Conservation (phyloP, 2,797 vertebrate species). For the Rallus crepitans region DNA sequence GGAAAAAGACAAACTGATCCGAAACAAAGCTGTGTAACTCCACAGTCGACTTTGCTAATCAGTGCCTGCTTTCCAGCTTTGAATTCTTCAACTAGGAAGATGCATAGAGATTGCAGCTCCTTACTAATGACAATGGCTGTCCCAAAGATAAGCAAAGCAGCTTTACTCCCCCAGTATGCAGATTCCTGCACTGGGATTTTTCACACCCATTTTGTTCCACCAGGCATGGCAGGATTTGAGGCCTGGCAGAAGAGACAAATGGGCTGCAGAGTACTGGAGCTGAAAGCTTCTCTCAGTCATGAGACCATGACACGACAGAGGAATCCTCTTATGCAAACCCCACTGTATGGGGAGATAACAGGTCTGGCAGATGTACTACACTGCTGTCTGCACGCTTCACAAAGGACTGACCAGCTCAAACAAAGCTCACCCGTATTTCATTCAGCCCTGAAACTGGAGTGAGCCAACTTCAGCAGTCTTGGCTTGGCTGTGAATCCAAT, state of each 20-base stretch:
- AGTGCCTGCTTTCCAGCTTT: neutral
- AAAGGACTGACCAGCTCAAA: neutral
- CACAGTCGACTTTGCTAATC: neutral
- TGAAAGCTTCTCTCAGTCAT: neutral
- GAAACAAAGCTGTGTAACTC: neutral
- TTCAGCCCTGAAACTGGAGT: neutral
- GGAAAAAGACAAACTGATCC: neutral
- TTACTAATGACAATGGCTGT: neutral
- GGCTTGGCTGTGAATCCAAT: neutral
- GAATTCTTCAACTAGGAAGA: neutral
- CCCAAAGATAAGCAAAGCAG: neutral
- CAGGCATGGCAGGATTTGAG: conserved; percentile 1
- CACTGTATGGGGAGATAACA: neutral
- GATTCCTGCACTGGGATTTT: neutral
- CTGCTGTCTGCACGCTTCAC: neutral
- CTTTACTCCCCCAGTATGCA: neutral
- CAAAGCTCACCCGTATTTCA: neutral
- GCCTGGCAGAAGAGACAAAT: neutral
- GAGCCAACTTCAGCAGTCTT: neutral
- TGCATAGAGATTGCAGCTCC: neutral
- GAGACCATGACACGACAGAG: neutral
- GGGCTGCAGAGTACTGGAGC: neutral
- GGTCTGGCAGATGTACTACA: neutral
- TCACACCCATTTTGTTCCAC: neutral
- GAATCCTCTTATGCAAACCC: conserved; percentile 35